Evolutionary conservation across 2,888 invertebrate genomes (phyloP).

Genomic region (Matsumyia berberina): DNA sequence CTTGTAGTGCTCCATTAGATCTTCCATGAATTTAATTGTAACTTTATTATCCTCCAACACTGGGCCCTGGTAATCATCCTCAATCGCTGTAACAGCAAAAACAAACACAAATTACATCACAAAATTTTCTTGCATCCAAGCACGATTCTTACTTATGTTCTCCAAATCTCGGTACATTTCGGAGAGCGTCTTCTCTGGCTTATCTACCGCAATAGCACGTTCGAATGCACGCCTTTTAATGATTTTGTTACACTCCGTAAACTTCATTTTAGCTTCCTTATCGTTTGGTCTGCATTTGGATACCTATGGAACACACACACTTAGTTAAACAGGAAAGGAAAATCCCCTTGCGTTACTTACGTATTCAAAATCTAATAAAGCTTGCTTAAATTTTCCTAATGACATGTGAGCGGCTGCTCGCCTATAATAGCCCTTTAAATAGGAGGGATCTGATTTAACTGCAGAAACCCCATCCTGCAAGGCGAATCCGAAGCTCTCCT

Average conservation of each 20-base stretch:
- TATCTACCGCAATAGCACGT: slow-evolving; percentile 97
- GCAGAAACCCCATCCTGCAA: slow-evolving; percentile 95
- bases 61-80: slow-evolving; percentile 97
- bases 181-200: slow-evolving; percentile 93
- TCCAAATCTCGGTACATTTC: slow-evolving; percentile 94
- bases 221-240: slow-evolving; percentile 97
- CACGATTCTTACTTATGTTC: slow-evolving; percentile 89
- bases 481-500: slow-evolving; percentile 98
- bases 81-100: slow-evolving; percentile 90
- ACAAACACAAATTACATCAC: neutral
- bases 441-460: slow-evolving; percentile 94
- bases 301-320: slow-evolving; percentile 86
- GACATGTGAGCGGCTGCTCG: slow-evolving; percentile 99
- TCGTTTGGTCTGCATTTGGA: slow-evolving; percentile 96
- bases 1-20: slow-evolving; percentile 95
- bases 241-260: slow-evolving; percentile 97
- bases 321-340: neutral
- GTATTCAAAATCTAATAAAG: slow-evolving; percentile 98
- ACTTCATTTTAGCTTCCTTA: slow-evolving; percentile 96
- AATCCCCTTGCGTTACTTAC: slow-evolving; percentile 86
- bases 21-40: slow-evolving; percentile 94
- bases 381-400: slow-evolving; percentile 97
- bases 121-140: neutral
- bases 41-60: slow-evolving; percentile 94
- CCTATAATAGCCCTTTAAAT: slow-evolving; percentile 98